Conservation (phyloP, 2,113 vertebrate species). For the Mirounga angustirostris region DNA sequence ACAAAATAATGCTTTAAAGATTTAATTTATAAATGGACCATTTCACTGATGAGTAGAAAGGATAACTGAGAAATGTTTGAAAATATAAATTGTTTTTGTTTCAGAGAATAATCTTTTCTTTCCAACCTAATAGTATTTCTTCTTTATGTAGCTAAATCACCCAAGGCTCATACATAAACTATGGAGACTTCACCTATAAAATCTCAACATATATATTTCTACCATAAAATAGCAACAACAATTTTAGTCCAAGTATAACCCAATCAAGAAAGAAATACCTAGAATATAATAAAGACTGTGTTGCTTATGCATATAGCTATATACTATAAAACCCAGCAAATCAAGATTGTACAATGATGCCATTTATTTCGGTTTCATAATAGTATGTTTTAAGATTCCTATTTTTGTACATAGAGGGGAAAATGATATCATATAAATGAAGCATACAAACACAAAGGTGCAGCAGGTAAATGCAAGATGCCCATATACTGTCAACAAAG, state of each 20-base stretch:
- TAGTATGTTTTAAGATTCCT: slow-evolving; percentile 76
- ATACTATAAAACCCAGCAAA: slow-evolving; percentile 4
- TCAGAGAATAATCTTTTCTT: background rate
- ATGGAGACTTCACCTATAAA: background rate
- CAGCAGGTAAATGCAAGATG: slow-evolving; percentile 74
- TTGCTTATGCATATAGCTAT: background rate
- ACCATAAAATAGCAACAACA: slow-evolving; percentile 19
- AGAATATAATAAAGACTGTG: slow-evolving; percentile 17
- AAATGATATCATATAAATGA: slow-evolving; percentile 86
- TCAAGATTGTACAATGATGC: slow-evolving; percentile 73
- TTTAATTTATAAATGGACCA: slow-evolving; percentile 50
- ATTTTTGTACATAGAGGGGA: slow-evolving; percentile 84
- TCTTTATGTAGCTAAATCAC: background rate
- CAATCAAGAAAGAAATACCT: slow-evolving; percentile 28
- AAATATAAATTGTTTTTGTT: slow-evolving; percentile 50
- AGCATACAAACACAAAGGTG: slow-evolving; percentile 81
- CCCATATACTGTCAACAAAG: slow-evolving; percentile 85
- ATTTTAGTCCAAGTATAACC: slow-evolving; percentile 5
- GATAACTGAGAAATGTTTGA: slow-evolving; percentile 25
- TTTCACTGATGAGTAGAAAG: background rate
- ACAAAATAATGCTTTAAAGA: slow-evolving; percentile 5
- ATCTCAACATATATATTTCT: background rate
- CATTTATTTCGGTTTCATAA: slow-evolving; percentile 81
- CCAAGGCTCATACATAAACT: background rate
- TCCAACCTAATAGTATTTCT: slow-evolving; percentile 12